Percentiles rank a stretch among this genome's conserved stretches.
These are phyloP conservation scores for Brevipalpus yothersi DNA, from an alignment of 1,140 invertebrate genomes.

Conservation along the genomic window DNA sequence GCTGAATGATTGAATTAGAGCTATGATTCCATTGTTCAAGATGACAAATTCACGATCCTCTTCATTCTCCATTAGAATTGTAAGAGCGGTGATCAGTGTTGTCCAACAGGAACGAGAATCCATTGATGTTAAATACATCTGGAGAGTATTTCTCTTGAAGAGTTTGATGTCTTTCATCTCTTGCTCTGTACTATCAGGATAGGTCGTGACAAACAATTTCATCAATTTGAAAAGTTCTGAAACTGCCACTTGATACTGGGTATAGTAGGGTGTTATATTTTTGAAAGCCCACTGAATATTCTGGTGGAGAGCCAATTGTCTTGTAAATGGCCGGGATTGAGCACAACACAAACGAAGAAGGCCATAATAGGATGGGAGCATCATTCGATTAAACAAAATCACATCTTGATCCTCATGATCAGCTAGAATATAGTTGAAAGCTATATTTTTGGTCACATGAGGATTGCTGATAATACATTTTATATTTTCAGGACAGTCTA, in stretches of 20 bases:
- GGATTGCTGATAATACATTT: constrained; percentile 56
- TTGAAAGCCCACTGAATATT: constrained; percentile 90
- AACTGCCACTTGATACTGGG: constrained; percentile 65
- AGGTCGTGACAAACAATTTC: constrained; percentile 48
- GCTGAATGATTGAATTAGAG: constrained; percentile 66
- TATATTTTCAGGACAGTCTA: constrained; percentile 75
- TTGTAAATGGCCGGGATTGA: constrained; percentile 53
- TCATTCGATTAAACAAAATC: constrained; percentile 66
- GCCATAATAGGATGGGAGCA: constrained; percentile 84
- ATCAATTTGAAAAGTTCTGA: constrained; percentile 72
- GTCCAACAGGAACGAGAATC: constrained; percentile 64
- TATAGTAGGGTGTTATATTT: constrained; percentile 76
- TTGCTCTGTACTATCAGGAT: constrained; percentile 45
- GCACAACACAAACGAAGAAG: constrained; percentile 64
- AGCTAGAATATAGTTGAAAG: constrained; percentile 88
- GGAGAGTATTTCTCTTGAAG: constrained; percentile 53
- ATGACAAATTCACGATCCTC: constrained; percentile 67
- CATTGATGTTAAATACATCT: constrained; percentile 47
- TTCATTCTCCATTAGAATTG: constrained; percentile 58
- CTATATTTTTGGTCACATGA: constrained; percentile 68
- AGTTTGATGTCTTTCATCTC: constrained; percentile 50
- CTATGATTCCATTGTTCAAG: constrained; percentile 58
- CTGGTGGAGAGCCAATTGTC: constrained; percentile 64
- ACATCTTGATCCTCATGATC: constrained; percentile 89
- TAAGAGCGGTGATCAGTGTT: constrained; percentile 58